phyloP scores from a whole-genome alignment of 2,113 vertebrate genomes.

The Bubo blakistoni region DNA sequence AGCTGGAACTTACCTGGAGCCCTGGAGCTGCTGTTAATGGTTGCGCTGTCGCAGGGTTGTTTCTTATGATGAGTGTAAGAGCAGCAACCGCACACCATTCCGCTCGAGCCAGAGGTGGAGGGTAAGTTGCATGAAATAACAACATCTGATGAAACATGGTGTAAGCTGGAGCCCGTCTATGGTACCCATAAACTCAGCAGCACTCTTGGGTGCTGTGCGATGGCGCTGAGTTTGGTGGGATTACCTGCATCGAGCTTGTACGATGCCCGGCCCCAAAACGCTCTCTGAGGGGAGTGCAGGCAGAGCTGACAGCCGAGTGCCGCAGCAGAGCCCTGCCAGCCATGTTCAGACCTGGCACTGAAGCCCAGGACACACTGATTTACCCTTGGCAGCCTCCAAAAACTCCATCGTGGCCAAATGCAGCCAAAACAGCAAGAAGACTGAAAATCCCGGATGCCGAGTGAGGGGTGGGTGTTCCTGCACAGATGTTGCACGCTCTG shows the following conservation, averaged over 20 bases:
- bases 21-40: not conserved
- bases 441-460: fast-evolving
- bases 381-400: not conserved
- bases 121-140: not conserved
- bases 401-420: not conserved
- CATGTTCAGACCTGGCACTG: not conserved
- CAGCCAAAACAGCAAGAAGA: not conserved
- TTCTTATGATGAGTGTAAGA: not conserved
- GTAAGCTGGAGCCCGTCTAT: too few species aligned
- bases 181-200: not conserved
- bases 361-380: not conserved
- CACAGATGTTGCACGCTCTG: fast-evolving
- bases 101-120: not conserved
- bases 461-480: not conserved
- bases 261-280: fast-evolving
- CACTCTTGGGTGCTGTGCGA: too few species aligned
- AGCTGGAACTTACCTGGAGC: not conserved
- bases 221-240: too few species aligned
- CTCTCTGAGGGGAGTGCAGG: not conserved
- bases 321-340: not conserved
- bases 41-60: fast-evolving
- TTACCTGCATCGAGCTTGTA: not conserved
- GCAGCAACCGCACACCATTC: not conserved
- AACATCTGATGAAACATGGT: too few species aligned
- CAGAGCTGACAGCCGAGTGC: not conserved